Evolutionary conservation across 2,888 invertebrate genomes (phyloP), one percentile per base, ranked within the genome.

Genomic region (Callyntrura sp.): DNA sequence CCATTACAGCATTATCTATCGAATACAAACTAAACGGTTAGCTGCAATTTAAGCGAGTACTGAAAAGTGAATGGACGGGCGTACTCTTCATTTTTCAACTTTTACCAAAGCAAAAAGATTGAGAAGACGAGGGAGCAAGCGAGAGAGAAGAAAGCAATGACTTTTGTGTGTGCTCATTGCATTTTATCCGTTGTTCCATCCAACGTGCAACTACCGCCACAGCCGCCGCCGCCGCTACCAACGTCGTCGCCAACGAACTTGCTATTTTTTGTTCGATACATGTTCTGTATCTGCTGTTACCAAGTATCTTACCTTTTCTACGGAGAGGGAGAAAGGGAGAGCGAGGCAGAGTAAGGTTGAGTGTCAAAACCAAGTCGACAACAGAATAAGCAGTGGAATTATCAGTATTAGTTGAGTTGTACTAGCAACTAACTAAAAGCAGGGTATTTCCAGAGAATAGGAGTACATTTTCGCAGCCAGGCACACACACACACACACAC

Each of bases 351-450:
- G 55, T 79, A 28, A 70, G 78, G 45, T 81, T 68, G 79, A 82
- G 87, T 88, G 87, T 88, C 87, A 88, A 88, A 88, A 82, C 82
- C 86, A 76, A 68, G 62, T 79, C 65, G 85, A 65, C 62, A 85
- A 78, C 55, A 65, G 51, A 65, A 78, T 60, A 88, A 81, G 79
- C 73, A 88, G 81, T 28, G 81, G 82, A 88, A 68, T 88, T 82
- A 81, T 73, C 87, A 79, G 82, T 57, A 88, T 88, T 81, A 88
- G 86, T 85, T 76, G 76, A 70, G 70, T 45, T 70, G 17, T 76
- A 51, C 51, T 76, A 62, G 62, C 62, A 45, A 45, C 62, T 48
- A 85, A 84, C 70, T 70, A 70, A 43, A 45, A 45, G 48, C 81
- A 60, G 60, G 65, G 14, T 28, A 28, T 65, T 65, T 65, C 65